Evolutionary conservation across 2,113 vertebrate genomes (phyloP).

Genomic region (Macrotus californicus): DNA sequence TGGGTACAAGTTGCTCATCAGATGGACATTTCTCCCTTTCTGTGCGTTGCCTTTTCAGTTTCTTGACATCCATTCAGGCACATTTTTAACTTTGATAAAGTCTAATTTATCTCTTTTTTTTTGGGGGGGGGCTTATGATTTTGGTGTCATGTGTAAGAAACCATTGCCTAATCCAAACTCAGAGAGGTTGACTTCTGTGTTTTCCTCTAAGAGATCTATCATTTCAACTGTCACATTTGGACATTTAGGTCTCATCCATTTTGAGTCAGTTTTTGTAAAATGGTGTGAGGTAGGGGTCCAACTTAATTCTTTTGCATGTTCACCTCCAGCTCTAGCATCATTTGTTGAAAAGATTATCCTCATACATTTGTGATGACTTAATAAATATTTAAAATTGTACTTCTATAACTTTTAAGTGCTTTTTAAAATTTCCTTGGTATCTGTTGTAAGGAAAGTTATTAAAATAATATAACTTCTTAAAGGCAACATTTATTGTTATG

Average conservation of each 20-base stretch:
- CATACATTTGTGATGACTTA: neutral
- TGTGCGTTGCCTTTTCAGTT: neutral
- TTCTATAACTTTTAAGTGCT: neutral
- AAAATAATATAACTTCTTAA: neutral
- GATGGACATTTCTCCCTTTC: neutral
- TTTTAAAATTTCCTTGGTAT: neutral
- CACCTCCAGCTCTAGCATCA: neutral
- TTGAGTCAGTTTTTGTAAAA: neutral
- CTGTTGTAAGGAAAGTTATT: neutral
- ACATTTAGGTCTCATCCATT: neutral
- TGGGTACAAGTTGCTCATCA: neutral
- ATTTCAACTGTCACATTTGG: neutral
- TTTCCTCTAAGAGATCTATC: neutral
- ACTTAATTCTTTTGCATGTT: neutral
- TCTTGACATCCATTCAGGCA: neutral
- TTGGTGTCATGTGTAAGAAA: neutral
- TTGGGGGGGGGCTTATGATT: neutral
- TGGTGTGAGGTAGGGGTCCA: neutral
- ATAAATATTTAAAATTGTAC: neutral
- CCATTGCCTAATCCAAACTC: neutral
- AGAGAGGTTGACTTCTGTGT: neutral
- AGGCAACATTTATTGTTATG: neutral
- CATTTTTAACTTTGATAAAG: neutral
- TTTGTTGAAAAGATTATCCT: conserved; percentile 16
- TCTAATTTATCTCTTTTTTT: neutral